A percentile compares a stretch with the other conserved stretches of the same genome.
Evolutionary conservation across 2,888 invertebrate species (phyloP).

Genomic region (Napeogenes inachia): DNA sequence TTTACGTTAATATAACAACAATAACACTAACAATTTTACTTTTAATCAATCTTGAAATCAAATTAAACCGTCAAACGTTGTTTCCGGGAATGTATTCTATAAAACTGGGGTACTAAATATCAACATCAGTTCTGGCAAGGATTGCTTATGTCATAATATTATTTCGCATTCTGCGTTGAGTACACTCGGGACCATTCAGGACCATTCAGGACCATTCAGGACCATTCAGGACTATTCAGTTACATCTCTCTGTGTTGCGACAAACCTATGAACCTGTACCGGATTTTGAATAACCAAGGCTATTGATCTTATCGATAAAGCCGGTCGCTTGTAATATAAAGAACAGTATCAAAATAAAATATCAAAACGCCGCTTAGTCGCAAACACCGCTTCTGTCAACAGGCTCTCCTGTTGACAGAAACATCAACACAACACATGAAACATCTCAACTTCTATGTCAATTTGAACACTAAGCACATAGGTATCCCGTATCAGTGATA

Average conservation of each 20-base stretch:
- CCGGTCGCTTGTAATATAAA: conserved; percentile 59
- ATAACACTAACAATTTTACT: no score
- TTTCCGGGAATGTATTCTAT: no score
- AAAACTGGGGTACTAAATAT: no score
- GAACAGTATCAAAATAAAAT: conserved; percentile 47
- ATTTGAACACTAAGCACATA: conserved; percentile 56
- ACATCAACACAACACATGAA: conserved; percentile 61
- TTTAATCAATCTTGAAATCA: no score
- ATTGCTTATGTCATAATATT: no score
- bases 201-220: conserved; percentile 54
- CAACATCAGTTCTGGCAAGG: no score
- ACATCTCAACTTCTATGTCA: conserved; percentile 56
- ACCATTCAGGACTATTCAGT: no score
- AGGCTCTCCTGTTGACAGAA: no score
- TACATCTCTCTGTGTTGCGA: conserved; percentile 52
- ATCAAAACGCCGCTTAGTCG: conserved; percentile 55
- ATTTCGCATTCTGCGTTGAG: no score
- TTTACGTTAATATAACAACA: no score
- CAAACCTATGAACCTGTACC: conserved; percentile 36
- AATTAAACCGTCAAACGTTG: no score
- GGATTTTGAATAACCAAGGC: conserved; percentile 54
- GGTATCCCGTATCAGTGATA: conserved; percentile 51
- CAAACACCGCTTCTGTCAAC: conserved; percentile 55
- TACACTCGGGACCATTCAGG: conserved; percentile 33
- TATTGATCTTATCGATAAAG: conserved; percentile 56